These are phyloP conservation scores for Trichoplusia ni DNA, from an alignment of 1,140 invertebrate species.

Conservation along the genomic window DNA sequence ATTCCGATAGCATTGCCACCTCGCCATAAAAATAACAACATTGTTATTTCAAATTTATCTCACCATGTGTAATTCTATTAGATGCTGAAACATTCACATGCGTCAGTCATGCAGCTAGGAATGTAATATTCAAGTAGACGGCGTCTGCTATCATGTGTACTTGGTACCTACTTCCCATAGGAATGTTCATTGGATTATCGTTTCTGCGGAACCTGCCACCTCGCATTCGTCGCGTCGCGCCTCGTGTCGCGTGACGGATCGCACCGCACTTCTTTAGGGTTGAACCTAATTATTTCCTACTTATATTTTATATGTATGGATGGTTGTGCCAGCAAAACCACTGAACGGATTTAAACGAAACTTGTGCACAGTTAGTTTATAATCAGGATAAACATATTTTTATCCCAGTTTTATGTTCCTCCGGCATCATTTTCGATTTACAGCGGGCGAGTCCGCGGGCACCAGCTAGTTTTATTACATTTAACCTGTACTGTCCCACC, in stretches of 20 bases:
- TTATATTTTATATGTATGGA: neutral
- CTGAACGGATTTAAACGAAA: too few relatives aligned
- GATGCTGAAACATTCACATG: conserved; percentile 6
- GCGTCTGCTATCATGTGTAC: conserved; percentile 8
- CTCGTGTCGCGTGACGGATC: conserved; percentile 18
- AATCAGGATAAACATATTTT: too few relatives aligned
- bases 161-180: conserved; percentile 25
- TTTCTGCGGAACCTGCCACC: neutral
- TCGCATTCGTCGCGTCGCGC: conserved; percentile 27
- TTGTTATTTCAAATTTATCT: conserved; percentile 7
- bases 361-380: too few relatives aligned
- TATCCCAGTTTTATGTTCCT: too few relatives aligned
- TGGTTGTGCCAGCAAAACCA: too few relatives aligned
- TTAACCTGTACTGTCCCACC: too few relatives aligned
- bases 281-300: neutral
- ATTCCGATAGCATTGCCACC: conserved; percentile 3
- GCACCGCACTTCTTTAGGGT: neutral
- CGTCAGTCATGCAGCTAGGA: neutral
- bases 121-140: conserved; percentile 28
- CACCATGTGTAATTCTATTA: neutral
- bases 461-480: too few relatives aligned
- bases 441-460: too few relatives aligned
- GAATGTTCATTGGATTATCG: conserved; percentile 30
- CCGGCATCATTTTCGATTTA: too few relatives aligned
- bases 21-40: neutral